Percentiles rank a stretch among this genome's conserved stretches.
phyloP scores from a whole-genome alignment of 2,797 vertebrate species.

The Myioborus miniatus region DNA sequence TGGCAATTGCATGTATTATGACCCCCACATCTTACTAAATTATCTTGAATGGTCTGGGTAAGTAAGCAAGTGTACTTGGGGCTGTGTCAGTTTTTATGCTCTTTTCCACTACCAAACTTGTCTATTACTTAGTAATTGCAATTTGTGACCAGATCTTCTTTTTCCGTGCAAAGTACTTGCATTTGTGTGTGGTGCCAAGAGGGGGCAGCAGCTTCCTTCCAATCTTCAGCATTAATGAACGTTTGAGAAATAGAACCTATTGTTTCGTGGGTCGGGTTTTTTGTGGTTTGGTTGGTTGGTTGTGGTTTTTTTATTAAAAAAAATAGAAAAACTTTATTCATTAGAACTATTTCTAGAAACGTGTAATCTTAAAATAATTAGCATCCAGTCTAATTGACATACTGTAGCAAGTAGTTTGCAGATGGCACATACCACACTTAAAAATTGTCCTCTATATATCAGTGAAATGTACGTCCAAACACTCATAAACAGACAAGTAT shows the following conservation, averaged over 20 bases:
- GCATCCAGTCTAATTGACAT: neutral
- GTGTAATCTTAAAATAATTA: neutral
- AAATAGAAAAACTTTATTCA: neutral
- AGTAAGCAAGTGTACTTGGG: neutral
- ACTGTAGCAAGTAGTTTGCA: neutral
- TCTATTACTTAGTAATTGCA: neutral
- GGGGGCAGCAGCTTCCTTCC: constrained; percentile 64
- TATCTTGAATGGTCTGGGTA: neutral
- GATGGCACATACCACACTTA: neutral
- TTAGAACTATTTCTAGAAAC: neutral
- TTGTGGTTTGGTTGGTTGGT: neutral
- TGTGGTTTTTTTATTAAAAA: neutral
- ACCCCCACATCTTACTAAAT: neutral
- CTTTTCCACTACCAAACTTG: neutral
- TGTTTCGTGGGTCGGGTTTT: neutral
- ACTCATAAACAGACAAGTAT: neutral
- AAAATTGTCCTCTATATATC: neutral
- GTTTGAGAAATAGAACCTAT: neutral
- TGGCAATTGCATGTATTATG: neutral
- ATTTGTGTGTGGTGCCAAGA: constrained; percentile 42
- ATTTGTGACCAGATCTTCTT: neutral
- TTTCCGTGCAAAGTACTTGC: neutral
- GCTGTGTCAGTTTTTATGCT: neutral
- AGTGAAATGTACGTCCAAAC: neutral
- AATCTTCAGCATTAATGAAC: neutral